Conservation (phyloP, 2,797 vertebrate species). For the Leptodactylus fallax region DNA sequence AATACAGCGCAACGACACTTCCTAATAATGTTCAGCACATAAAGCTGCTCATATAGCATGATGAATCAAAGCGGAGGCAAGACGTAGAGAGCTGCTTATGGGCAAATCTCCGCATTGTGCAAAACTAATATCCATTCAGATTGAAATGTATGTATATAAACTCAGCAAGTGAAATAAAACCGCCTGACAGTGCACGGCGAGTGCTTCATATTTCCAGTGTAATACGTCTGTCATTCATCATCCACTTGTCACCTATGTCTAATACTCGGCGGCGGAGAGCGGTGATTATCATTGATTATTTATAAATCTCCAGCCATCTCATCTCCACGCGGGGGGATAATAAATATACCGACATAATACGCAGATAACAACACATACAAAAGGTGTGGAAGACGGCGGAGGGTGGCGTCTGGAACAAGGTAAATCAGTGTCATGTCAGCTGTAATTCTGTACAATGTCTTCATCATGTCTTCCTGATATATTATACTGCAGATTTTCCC, state of each 20-base stretch:
- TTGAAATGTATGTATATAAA: slow-evolving; percentile 19
- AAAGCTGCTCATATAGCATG: not conserved
- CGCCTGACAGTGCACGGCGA: not conserved
- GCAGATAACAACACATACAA: slow-evolving; percentile 19
- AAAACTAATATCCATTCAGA: not conserved
- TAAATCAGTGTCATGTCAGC: slow-evolving; percentile 20
- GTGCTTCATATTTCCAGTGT: not conserved
- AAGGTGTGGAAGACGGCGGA: not conserved
- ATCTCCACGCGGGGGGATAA: not conserved
- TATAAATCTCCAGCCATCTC: slow-evolving; percentile 20
- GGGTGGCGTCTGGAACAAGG: not conserved
- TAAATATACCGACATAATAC: slow-evolving; percentile 23
- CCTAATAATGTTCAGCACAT: not conserved
- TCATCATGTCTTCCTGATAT: not conserved
- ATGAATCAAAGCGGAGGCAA: not conserved
- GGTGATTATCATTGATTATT: slow-evolving; percentile 39
- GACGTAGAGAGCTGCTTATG: not conserved
- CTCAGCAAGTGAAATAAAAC: slow-evolving; percentile 4
- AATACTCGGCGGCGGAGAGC: not conserved
- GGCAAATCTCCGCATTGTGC: not conserved
- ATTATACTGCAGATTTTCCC: not conserved
- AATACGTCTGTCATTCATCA: slow-evolving; percentile 23
- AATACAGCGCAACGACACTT: not conserved
- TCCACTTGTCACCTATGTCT: slow-evolving; percentile 30
- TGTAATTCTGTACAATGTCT: not conserved